Evolutionary conservation across 2,113 vertebrate genomes (phyloP).

Genomic region (Columba livia): DNA sequence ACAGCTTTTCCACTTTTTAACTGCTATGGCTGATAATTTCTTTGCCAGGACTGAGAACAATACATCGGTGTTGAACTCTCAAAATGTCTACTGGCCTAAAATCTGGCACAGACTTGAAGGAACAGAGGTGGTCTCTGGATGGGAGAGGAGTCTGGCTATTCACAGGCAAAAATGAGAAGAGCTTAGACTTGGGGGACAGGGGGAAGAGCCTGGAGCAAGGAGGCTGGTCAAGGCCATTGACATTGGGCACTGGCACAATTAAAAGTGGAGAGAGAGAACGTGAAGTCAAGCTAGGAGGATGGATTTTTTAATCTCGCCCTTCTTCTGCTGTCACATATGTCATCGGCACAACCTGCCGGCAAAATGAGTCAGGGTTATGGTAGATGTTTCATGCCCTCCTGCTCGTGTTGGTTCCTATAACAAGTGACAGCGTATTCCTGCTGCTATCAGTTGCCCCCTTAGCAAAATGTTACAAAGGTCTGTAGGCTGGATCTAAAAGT

Average conservation of each 20-base stretch:
- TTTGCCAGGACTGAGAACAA: not conserved
- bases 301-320: not conserved
- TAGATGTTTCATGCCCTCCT: not conserved
- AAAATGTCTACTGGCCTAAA: not conserved
- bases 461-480: not conserved
- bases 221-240: not conserved
- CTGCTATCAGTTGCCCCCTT: not conserved
- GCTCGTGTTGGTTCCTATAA: not conserved
- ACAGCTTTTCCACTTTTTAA: not conserved
- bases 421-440: not conserved
- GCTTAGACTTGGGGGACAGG: accelerated
- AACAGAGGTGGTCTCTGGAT: not conserved
- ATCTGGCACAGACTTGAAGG: not conserved
- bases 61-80: not conserved
- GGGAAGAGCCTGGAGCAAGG: not conserved
- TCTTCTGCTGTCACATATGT: not conserved
- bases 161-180: not conserved
- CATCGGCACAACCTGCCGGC: not conserved
- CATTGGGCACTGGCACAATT: not conserved
- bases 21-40: not conserved
- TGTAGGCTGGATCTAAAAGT: not conserved
- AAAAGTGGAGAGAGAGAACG: not conserved
- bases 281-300: not conserved
- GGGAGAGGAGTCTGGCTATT: not conserved
- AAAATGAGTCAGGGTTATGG: not conserved